Evolutionary conservation across 2,888 invertebrate species (phyloP), one percentile per base, ranked within the genome.

Genomic region (Mythimna impura): DNA sequence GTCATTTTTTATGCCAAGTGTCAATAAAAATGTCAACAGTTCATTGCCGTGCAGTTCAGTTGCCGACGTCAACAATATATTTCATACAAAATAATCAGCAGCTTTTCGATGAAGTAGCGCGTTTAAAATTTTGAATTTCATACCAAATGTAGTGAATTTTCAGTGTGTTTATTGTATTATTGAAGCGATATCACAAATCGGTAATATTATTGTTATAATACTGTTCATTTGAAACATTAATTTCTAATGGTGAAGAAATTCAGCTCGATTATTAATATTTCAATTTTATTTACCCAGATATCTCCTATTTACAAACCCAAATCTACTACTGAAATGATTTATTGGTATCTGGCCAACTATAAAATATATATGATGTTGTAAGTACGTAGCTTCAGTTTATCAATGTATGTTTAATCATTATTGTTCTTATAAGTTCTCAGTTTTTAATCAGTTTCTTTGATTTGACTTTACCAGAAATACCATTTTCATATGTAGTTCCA

Each of bases 61-160:
- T 82, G 82, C 82, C 82, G 82, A 82, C 82, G 82, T 82, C 84
- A 82, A 82, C 82, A 82, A 72, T 40, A 65, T 52, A 62, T 7
- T 71, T 25, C 25, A 10, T 14, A 25, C 36, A 78, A 61, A 61
- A 50, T 70, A 63, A 9, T 79, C 50, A 52, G 36, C 20, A 61
- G 50, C 17, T 3, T 57, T 81, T 63, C 30, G 14, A 7, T 17
- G 36, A 57, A 30, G 25, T 36, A 66, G 9, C 25, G 14, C 40
- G 7, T 25, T 43, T 65, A 36, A 34, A 6, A 36, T 52, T 63
- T 36, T 43, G 10, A 60, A 80, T 50, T 57, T 50, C 3, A 20
- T 22, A 36, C 30, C 25, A 60, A 80, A 64, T 74, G 7, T 40
- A 50, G 43, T 47, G 34, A 63, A 47, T 40, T 73, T 40, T n/a